Base-by-base conservation (phyloP, 2,113 vertebrate species). In the Percina caprodes region DNA sequence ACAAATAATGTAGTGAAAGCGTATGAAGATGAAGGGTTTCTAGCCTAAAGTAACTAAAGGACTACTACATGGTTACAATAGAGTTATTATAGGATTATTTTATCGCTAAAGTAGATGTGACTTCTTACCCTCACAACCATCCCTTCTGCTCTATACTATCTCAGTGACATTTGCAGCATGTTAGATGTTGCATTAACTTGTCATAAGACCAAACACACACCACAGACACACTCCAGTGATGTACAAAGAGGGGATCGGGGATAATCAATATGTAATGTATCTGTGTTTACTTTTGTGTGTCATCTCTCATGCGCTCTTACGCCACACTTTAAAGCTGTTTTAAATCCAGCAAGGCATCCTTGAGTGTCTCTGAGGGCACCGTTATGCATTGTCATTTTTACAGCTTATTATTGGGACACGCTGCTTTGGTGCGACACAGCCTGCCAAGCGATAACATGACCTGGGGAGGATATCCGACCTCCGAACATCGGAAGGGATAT, bases 321-420 rank as follows among this genome's bases (percentile, higher is more conserved):
- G 39, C 9, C 60, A 33, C 75, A 71, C 82, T 80, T 79, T 58
- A 80, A 70, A 66, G 83, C 69, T 74, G 42, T 69, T 87, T 86
- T 84, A 74, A 62, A 58, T 75, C 59, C 56, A 33, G 8, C 52
- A 39, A 74, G 45, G 63, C 42, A 11, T 69, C 61, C 45, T 39
- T 0, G 19, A 69, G 55, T 14, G 52, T 56, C 55, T 67, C 63
- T 12, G 54, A 83, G 63, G 56, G 60, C 39, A 14, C 63, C 55
- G 73, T 66, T 83, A 61, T 59, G 70, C 63, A 0, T 65, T 70
- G 84, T 80, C 73, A 56, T 75, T 80, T 90, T 85, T 85, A 79
- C 69, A 74, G 75, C 73, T 74, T 21, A 24, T 85, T 75, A 82
- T n/a, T 56, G 65, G 68, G 79, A 88, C 79, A 51, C 19, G 63